These are phyloP conservation scores for Caenorhabditis remanei DNA, from an alignment of 1,140 invertebrate species.

Conservation along the genomic window DNA sequence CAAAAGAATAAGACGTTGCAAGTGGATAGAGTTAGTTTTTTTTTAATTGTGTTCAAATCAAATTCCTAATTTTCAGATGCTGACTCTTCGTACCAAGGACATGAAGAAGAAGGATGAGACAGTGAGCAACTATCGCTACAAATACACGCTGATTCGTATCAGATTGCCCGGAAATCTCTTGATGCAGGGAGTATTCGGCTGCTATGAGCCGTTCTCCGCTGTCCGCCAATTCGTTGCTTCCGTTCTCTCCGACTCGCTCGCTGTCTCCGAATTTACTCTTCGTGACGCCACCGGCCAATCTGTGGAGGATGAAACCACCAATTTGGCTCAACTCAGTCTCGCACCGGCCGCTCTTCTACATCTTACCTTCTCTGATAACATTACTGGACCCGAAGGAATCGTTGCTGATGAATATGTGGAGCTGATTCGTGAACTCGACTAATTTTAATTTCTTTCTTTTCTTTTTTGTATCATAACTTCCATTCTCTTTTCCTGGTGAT, in stretches of 20 bases:
- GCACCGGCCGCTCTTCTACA: slow-evolving; percentile 58
- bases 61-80: slow-evolving; percentile 15
- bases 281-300: slow-evolving; percentile 20
- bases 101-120: slow-evolving; percentile 64
- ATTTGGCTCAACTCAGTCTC: not conserved
- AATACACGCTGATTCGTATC: slow-evolving; percentile 66
- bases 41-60: too few species aligned
- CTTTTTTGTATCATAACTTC: slow-evolving; percentile 1
- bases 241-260: not conserved
- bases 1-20: slow-evolving; percentile 53
- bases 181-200: slow-evolving; percentile 63
- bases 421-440: not conserved
- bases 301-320: not conserved
- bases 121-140: slow-evolving; percentile 58
- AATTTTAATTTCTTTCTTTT: not conserved
- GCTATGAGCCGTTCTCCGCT: slow-evolving; percentile 53
- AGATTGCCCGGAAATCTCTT: slow-evolving; percentile 61
- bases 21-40: slow-evolving; percentile 42
- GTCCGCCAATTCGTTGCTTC: slow-evolving; percentile 61
- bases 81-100: slow-evolving; percentile 63
- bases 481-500: not conserved
- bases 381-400: not conserved
- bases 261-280: slow-evolving; percentile 36
- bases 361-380: not conserved
- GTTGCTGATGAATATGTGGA: slow-evolving; percentile 36